Base-by-base conservation (phyloP, 1,140 invertebrate genomes). In the Anastatus disparis region DNA sequence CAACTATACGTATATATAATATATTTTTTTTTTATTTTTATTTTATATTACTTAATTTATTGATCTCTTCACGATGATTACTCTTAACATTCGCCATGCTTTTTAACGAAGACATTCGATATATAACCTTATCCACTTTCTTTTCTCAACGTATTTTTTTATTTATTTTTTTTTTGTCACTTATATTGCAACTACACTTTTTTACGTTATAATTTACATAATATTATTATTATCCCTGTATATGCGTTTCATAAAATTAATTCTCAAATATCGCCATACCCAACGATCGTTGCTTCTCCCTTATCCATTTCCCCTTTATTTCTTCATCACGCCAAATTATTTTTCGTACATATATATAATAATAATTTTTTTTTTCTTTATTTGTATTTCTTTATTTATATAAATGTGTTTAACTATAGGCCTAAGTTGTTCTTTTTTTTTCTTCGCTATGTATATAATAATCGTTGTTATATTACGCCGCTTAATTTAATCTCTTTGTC, bases 1-100 rank as follows among this genome's bases (percentile, higher is more conserved):
- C 40, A 66, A 66, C 52, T 66, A 66, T 66, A 66, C 26, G 50
- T 44, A 24, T 58, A 40, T 68, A 68, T 58, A 59, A 26, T n/a
- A 58, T 58, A 22, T 58, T 13, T 58, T 22, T 13, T 38, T 64
- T 26, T 48, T n/a, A n/a, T n/a, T n/a, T n/a, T n/a, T n/a, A n/a
- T n/a, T n/a, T n/a, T n/a, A n/a, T n/a, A n/a, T n/a, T n/a, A n/a
- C n/a, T n/a, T n/a, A n/a, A n/a, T n/a, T n/a, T 61, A 1, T 61
- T 61, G 35, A 48, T 71, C 59, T 62, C 40, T 65, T 26, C 38
- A 35, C 31, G 13, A 63, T 50, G 15, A 48, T 52, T 68, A 17
- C 29, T 20, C 26, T 15, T 20, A 52, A 68, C 44, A 38, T 26
- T 59, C 44, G 44, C 50, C 42, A 59, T 42, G n/a, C n/a, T n/a